Conservation (phyloP, 2,888 invertebrate species). For the Nymphalis polychloros region DNA sequence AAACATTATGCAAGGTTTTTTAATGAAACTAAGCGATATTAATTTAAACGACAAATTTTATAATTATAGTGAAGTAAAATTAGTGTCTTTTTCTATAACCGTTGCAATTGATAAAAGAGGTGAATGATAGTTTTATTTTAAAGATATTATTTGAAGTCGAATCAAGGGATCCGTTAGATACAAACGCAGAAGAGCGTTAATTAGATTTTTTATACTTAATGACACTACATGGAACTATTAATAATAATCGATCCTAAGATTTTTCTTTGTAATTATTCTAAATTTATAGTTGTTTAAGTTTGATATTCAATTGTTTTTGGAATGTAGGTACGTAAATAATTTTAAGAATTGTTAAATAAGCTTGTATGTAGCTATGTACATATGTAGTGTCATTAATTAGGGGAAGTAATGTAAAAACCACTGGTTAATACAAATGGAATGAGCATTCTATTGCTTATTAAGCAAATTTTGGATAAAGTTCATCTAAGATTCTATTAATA, state of each 20-base stretch:
- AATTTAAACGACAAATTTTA: too few relatives aligned
- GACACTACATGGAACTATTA: constrained; percentile 7
- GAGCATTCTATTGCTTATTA: constrained; percentile 53
- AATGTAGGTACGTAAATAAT: neutral
- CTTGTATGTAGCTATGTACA: too few relatives aligned
- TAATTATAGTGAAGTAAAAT: too few relatives aligned
- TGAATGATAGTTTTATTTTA: neutral
- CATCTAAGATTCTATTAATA: constrained; percentile 52
- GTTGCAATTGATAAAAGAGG: neutral
- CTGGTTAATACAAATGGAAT: constrained; percentile 49
- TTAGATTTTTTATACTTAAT: constrained; percentile 1
- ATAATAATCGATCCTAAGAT: neutral
- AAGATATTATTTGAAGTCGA: too few relatives aligned
- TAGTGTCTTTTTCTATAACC: too few relatives aligned
- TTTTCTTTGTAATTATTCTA: too few relatives aligned
- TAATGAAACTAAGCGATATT: too few relatives aligned
- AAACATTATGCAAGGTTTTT: too few relatives aligned
- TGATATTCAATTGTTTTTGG: neutral
- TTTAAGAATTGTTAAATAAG: neutral
- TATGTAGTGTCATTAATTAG: constrained; percentile 30
- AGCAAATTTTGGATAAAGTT: constrained; percentile 39
- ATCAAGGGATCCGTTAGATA: neutral
- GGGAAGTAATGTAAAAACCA: constrained; percentile 39
- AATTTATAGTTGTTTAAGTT: neutral
- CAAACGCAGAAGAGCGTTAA: neutral